Evolutionary conservation across 2,113 vertebrate species (phyloP), one percentile per base, ranked within the genome.

Genomic region (Gallinago media): DNA sequence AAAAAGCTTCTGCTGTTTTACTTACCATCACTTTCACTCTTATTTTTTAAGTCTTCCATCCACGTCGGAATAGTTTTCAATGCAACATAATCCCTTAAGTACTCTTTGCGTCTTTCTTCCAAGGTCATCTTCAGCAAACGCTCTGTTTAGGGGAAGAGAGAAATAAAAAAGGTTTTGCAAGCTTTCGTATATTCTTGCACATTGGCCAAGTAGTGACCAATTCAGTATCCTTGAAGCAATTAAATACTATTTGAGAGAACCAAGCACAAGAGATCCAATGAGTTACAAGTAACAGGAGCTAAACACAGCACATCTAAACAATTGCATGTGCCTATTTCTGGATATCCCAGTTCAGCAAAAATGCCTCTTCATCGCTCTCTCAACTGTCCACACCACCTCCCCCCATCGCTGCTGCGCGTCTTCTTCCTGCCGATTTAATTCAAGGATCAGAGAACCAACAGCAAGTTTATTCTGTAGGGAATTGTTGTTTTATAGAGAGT

Each of bases 81-180:
- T 2, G 97, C 85, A 94, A 99, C 95, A 59, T 98, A 99, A 32
- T 98, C 98, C 79, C 97, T 97, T 84, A 77, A 21, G 90, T 99
- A 99, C 93, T 99, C 99, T 97, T 99, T 99, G 95, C 99, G 99
- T 82, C 99, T 99, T 59, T 99, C 99, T 54, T 99, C 99, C 94
- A 97, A 94, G 68, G 98, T 98, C 97, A 99, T 98, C 97, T 98
- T 98, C 95, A 99, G 98, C 88, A 99, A 98, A 94, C 99, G 99
- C 79, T 99, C 99, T 99, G 59, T 95, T 98, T 20, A 78, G 88
- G 83, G 86, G 86, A 80, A 80, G 47, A 76, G 20, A 76, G 21
- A 36, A 63, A 88, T 1, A n/a, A 46, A 29, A 25, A 4, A 26
- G 56, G 25, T 49, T 88, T 79, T 49, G 32, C 66, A 83, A 46